Evolutionary conservation across 2,797 vertebrate genomes (phyloP).

Genomic region (Enteromius viviparus): DNA sequence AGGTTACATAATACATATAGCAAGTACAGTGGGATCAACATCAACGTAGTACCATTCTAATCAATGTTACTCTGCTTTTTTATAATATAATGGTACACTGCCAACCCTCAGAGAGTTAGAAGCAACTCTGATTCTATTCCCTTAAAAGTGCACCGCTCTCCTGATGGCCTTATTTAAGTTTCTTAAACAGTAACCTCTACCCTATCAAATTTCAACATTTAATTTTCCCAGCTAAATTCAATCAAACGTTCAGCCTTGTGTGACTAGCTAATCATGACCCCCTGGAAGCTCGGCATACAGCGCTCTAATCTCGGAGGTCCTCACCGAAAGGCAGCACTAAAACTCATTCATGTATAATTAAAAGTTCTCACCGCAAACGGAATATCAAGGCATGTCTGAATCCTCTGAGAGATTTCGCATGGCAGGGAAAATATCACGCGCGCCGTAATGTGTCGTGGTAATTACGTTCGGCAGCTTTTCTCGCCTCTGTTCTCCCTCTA

Average conservation of each 20-base stretch:
- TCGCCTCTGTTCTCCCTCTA: constrained; percentile 24
- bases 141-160: constrained; percentile 30
- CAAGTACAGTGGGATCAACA: neutral
- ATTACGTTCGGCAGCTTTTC: constrained; percentile 25
- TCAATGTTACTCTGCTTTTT: constrained; percentile 15
- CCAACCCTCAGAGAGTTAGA: neutral
- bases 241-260: constrained; percentile 60
- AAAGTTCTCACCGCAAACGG: constrained; percentile 49
- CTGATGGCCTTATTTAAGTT: constrained; percentile 18
- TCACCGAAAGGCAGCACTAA: constrained; percentile 37
- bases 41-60: constrained; percentile 20
- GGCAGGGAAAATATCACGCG: constrained; percentile 21
- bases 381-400: constrained; percentile 40
- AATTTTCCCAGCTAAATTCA: constrained; percentile 57
- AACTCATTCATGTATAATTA: constrained; percentile 64
- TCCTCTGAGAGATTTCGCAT: constrained; percentile 42
- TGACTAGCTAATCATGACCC: constrained; percentile 60
- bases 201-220: constrained; percentile 50
- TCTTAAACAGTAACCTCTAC: constrained; percentile 39
- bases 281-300: constrained; percentile 48
- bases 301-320: constrained; percentile 47
- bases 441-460: constrained; percentile 8
- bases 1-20: neutral
- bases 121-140: constrained; percentile 13
- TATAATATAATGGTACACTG: neutral